These are phyloP conservation scores for Kryptopterus vitreolus DNA, from an alignment of 2,797 vertebrate species.

Conservation along the genomic window DNA sequence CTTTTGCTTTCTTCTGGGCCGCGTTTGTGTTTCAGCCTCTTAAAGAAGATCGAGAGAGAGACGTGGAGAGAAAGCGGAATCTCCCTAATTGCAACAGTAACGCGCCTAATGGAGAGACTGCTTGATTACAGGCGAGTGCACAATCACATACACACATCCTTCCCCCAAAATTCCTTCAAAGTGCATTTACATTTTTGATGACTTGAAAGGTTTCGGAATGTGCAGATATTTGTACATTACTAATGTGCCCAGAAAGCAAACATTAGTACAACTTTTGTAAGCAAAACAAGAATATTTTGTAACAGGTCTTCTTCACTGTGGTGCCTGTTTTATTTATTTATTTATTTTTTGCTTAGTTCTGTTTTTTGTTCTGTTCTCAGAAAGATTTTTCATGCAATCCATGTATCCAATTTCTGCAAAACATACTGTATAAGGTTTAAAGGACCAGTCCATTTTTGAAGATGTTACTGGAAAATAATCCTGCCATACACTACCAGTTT, in stretches of 20 bases:
- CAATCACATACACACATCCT: no score
- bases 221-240: neutral
- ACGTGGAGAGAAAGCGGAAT: constrained; percentile 98
- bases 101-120: constrained; percentile 95
- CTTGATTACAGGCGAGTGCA: constrained; percentile 89
- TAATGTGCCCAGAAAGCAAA: no score
- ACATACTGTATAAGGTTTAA: neutral
- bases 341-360: neutral
- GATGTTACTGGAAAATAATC: neutral
- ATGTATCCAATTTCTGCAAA: no score
- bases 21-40: constrained; percentile 74
- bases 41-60: constrained; percentile 99
- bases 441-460: neutral
- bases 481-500: neutral
- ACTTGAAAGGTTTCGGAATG: neutral
- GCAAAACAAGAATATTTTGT: neutral
- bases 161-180: neutral
- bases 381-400: no score
- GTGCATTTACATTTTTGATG: neutral
- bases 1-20: constrained; percentile 58
- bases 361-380: neutral
- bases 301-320: no score
- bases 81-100: constrained; percentile 96
- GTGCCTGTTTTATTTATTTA: no score
- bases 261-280: neutral